phyloP scores from a whole-genome alignment of 2,888 invertebrate genomes.

The Epirrhoe alternata region DNA sequence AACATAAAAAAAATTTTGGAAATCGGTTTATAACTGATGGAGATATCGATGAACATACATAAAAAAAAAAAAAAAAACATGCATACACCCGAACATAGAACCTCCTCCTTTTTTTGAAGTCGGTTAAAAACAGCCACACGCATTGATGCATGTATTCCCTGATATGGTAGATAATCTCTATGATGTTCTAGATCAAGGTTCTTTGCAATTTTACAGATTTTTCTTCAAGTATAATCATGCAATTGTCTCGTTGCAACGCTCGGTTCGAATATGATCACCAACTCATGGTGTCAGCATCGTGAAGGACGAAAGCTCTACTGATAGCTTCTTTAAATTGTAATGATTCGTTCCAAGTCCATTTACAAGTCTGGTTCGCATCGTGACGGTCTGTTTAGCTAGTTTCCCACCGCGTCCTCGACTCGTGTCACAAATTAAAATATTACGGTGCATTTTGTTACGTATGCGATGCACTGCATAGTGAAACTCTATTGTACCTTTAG shows the following conservation, averaged over 20 bases:
- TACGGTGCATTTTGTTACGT: slow-evolving; percentile 69
- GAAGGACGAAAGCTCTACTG: not conserved
- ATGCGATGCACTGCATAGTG: slow-evolving; percentile 60
- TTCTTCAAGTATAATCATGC: too few relatives aligned
- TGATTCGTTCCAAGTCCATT: slow-evolving; percentile 38
- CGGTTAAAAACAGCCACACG: too few relatives aligned
- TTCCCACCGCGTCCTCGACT: slow-evolving; percentile 57
- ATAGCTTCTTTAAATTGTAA: slow-evolving; percentile 34
- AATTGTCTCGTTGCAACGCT: not conserved
- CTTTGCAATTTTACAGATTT: too few relatives aligned
- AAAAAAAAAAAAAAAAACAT: too few relatives aligned
- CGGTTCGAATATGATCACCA: not conserved
- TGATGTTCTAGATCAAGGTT: too few relatives aligned
- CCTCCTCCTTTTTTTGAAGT: too few relatives aligned
- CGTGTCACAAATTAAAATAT: slow-evolving; percentile 74
- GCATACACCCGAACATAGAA: too few relatives aligned
- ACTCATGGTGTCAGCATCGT: not conserved
- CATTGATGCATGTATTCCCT: too few relatives aligned
- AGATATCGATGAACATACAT: too few relatives aligned
- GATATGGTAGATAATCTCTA: too few relatives aligned
- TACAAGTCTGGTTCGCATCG: slow-evolving; percentile 52
- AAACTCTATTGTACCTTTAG: slow-evolving; percentile 39
- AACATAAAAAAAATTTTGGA: too few relatives aligned
- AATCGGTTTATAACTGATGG: too few relatives aligned
- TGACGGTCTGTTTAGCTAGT: slow-evolving; percentile 51